Conservation (phyloP, 1,140 invertebrate genomes). For the Penaeus indicus region DNA sequence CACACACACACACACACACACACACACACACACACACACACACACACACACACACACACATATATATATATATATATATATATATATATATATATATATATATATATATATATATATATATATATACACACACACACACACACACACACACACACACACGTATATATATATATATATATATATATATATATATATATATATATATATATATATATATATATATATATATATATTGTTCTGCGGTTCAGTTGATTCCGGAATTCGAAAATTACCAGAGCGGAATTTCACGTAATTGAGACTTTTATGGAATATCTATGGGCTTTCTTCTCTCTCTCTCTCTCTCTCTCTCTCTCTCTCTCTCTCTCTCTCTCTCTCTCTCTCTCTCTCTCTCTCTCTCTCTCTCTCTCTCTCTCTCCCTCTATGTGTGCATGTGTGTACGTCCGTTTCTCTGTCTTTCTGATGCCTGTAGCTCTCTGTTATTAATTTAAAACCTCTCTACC, state of each 20-base stretch:
- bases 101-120: background rate
- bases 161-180: background rate
- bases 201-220: constrained; percentile 6
- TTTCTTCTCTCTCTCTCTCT: constrained; percentile 37
- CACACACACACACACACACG: background rate
- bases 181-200: background rate
- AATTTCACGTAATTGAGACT: background rate
- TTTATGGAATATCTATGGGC: no score
- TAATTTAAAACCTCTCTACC: no score
- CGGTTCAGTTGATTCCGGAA: background rate
- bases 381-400: no score
- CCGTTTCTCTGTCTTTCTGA: no score
- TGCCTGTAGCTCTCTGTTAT: no score
- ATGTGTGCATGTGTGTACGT: no score
- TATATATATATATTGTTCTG: background rate
- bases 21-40: no score
- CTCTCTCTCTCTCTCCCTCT: no score
- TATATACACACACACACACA: background rate
- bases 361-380: no score
- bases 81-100: background rate
- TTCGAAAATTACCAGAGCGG: background rate
- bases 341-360: constrained; percentile 9
- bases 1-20: no score
- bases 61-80: background rate
- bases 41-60: no score